Percentiles rank a stretch among this genome's conserved stretches.
These are phyloP conservation scores for Dipus sagitta DNA, from an alignment of 2,797 vertebrate species.

Conservation along the genomic window DNA sequence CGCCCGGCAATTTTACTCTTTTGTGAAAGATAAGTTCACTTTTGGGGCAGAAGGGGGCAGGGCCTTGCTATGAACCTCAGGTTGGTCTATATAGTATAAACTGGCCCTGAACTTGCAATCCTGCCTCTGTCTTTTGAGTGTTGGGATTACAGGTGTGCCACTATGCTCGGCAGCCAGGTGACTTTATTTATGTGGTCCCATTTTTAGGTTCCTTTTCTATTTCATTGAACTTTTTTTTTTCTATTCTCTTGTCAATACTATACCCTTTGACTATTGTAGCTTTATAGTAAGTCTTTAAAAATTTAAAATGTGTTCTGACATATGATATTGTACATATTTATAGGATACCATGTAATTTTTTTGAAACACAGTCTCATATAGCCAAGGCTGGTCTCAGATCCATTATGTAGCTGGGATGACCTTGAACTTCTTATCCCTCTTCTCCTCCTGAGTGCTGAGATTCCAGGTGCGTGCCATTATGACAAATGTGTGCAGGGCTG, in stretches of 20 bases:
- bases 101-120: background rate
- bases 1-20: background rate
- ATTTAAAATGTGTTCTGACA: background rate
- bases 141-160: background rate
- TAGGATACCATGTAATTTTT: background rate
- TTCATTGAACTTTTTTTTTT: background rate
- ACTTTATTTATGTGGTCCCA: slow-evolving; percentile 4
- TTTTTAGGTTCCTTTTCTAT: background rate
- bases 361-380: background rate
- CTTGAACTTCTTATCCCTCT: background rate
- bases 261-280: background rate
- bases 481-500: no score
- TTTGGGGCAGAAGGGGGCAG: no score
- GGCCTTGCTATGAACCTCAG: background rate
- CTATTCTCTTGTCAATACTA: background rate
- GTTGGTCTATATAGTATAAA: background rate
- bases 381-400: background rate
- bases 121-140: background rate
- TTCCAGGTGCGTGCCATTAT: background rate
- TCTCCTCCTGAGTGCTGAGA: background rate
- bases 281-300: background rate
- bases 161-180: background rate
- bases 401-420: background rate
- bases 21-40: background rate
- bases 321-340: background rate